Evolutionary conservation across 2,113 vertebrate genomes (phyloP), one percentile per base, ranked within the genome.

Genomic region (Scortum barcoo): DNA sequence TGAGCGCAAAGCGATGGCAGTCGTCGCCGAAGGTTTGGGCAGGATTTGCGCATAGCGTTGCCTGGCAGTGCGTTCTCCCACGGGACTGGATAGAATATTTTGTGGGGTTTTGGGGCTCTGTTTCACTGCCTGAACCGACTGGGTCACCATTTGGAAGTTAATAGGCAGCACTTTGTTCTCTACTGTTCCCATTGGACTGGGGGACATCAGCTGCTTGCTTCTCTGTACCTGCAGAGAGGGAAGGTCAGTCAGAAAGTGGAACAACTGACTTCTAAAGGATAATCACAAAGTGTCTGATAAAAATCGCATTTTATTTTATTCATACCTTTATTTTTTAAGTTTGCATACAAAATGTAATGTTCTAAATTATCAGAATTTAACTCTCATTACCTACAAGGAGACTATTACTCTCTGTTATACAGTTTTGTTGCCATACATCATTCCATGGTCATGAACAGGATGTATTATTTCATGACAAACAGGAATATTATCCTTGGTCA

Each of bases 11-110:
- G 97, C 92, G 91, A 99, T 96, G 4, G 97, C 94, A 76, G 95
- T 96, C 81, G 95, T 96, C 84, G 94, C 95, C 33, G 95, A 94
- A 84, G 98, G 98, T 90, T 99, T 99, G 75, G 98, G 98, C 48
- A 99, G 88, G 91, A 99, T 99, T 92, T 99, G 98, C 0, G 96
- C 94, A 42, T 99, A 99, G 50, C 98, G 97, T 88, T 98, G 97
- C 22, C 98, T 96, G 68, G 96, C 96, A 63, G 95, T 95, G 84
- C 98, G 97, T 83, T 99, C 98, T 16, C 96, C 96, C 4, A 95
- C 94, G 0, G 97, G 96, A 87, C 96, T 97, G 78, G 96, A 93
- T 0, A 97, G 94, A 74, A 97, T 89, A 0, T 96, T 98, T 93
- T 97, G 98, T 28, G 96, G 95, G 50, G 96, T 96, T 95, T 97